Evolutionary conservation across 2,113 vertebrate species (phyloP), one percentile per base, ranked within the genome.

Genomic region (Eurystomus gularis): DNA sequence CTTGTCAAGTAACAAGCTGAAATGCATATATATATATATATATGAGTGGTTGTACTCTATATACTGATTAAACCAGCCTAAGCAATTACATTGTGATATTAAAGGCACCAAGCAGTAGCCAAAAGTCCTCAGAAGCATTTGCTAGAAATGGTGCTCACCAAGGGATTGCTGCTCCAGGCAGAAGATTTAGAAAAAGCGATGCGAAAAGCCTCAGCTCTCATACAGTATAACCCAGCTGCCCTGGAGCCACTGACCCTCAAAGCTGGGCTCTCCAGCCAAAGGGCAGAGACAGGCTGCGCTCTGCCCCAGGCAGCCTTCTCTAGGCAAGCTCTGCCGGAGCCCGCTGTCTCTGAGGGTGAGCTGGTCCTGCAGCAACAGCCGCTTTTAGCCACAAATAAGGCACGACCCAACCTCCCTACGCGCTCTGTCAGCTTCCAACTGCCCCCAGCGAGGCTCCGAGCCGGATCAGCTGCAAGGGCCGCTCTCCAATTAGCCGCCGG

Each of bases 311-410:
- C n/a, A 15, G 1, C 10, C 13, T 29, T 2, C 44, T 4, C 25
- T 1, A 3, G 11, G 3, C 23, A 39, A 40, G 15, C 17, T 7
- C 31, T 0, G 3, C n/a, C 28, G 2, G 1, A 26, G 20, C 42
- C 11, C 2, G 24, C 48, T 5, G 10, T 15, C 19, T 5, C 16
- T 0, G 1, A 5, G 2, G 2, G 2, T 0, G 11, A 8, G 10
- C 1, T 3, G 20, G 2, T 31, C 14, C 49, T 6, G 3, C 40
- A 10, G 5, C 37, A 46, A 4, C 20, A 9, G 6, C 24, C 4
- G 3, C 60, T 26, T 5, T 3, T 2, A 3, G 19, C 26, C 40
- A 1, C 5, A 39, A 21, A 3, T 0, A 10, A 4, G 15, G 8
- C 6, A 2, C 3, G 1, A 4, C 7, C 3, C 61, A 1, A 1